Evolutionary conservation across 2,113 vertebrate genomes (phyloP).

Genomic region (Pterocles gutturalis): DNA sequence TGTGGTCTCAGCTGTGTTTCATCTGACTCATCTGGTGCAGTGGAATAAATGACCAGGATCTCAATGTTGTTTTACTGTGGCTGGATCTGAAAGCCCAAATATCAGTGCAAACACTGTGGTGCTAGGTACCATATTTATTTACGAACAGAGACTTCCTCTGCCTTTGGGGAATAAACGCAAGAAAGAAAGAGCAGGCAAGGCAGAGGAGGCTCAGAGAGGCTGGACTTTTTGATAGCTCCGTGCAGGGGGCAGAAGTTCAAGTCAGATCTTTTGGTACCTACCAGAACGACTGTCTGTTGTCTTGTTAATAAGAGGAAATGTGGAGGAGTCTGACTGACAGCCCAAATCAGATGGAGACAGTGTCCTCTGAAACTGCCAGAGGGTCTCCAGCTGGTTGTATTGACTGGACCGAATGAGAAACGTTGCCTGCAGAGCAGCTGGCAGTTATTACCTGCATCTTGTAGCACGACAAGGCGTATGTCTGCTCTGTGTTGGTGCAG

Average conservation of each 20-base stretch:
- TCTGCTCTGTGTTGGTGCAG: background rate
- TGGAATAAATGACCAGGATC: constrained; percentile 47
- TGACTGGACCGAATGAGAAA: background rate
- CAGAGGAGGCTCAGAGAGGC: background rate
- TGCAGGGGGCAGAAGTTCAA: background rate
- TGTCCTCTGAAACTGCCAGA: background rate
- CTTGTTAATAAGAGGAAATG: background rate
- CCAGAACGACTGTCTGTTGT: background rate
- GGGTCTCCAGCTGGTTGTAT: background rate
- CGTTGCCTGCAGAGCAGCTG: background rate
- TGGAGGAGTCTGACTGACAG: background rate
- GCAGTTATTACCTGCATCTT: background rate
- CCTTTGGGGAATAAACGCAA: background rate
- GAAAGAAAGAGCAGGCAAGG: background rate
- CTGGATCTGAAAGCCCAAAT: background rate
- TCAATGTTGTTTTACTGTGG: constrained; percentile 23
- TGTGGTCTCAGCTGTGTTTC: constrained; percentile 55
- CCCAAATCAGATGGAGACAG: background rate
- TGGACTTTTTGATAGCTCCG: background rate
- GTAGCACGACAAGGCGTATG: background rate
- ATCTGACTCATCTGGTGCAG: constrained; percentile 42
- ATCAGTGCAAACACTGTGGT: background rate
- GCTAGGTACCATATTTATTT: background rate
- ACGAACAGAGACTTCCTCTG: background rate
- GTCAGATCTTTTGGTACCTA: background rate